Conservation (phyloP, 2,888 invertebrate genomes). For the Eupeodes latifasciatus region DNA sequence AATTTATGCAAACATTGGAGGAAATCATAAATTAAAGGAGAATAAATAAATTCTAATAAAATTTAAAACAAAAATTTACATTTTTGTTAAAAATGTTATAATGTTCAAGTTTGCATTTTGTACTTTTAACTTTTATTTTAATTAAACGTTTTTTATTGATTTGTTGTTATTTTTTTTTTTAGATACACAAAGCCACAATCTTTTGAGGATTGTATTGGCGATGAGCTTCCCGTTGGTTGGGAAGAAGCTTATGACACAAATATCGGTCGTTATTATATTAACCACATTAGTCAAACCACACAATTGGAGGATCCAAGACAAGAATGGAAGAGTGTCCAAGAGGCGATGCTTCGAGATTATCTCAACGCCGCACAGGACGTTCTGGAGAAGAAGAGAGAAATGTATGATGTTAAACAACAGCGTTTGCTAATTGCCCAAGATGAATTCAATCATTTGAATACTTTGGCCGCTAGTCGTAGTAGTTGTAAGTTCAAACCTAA, state of each 20-base stretch:
- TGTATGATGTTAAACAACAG: constrained; percentile 97
- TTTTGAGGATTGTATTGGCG: constrained; percentile 98
- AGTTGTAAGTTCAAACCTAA: constrained; percentile 89
- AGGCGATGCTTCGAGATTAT: constrained; percentile 98
- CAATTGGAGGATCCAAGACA: constrained; percentile 98
- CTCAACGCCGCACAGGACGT: constrained; percentile 97
- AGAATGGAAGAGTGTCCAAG: constrained; percentile 98
- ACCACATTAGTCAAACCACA: constrained; percentile 97
- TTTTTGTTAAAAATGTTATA: constrained; percentile 38
- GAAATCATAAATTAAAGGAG: constrained; percentile 51
- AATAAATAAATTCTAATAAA: constrained; percentile 41
- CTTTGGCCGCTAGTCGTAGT: constrained; percentile 94
- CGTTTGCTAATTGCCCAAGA: constrained; percentile 96
- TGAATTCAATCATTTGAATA: constrained; percentile 97
- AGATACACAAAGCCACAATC: constrained; percentile 98
- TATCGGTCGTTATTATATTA: constrained; percentile 98
- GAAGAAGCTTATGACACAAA: constrained; percentile 97
- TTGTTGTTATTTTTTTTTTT: constrained; percentile 81
- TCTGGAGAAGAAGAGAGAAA: constrained; percentile 98
- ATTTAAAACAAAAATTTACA: constrained; percentile 37
- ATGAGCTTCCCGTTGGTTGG: constrained; percentile 98
- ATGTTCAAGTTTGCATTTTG: neutral
- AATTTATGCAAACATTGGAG: constrained; percentile 46
- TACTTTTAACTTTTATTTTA: neutral
- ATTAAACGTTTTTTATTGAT: neutral